These are phyloP conservation scores for Drosophila triauraria DNA, from an alignment of 1,140 invertebrate genomes.

Conservation along the genomic window DNA sequence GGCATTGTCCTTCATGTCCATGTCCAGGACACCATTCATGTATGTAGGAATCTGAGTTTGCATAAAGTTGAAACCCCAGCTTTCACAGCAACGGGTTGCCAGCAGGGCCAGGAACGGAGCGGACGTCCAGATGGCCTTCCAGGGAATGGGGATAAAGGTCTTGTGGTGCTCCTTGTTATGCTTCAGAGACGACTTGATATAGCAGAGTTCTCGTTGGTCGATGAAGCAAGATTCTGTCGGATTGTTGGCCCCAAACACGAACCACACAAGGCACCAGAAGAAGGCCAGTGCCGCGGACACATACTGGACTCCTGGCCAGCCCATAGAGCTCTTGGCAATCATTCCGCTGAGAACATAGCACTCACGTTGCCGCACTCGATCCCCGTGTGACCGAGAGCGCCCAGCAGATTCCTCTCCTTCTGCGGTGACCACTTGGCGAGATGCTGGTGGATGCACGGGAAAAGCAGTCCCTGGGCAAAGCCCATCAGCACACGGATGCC, in stretches of 20 bases:
- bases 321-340: slow-evolving; percentile 87
- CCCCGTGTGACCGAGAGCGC: slow-evolving; percentile 88
- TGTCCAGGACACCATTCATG: slow-evolving; percentile 92
- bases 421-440: slow-evolving; percentile 85
- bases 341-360: slow-evolving; percentile 88
- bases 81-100: slow-evolving; percentile 93
- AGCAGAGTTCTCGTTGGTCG: slow-evolving; percentile 87
- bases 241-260: slow-evolving; percentile 88
- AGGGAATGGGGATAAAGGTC: slow-evolving; percentile 86
- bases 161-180: slow-evolving; percentile 60
- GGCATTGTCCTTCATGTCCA: slow-evolving; percentile 91
- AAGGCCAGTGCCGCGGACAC: slow-evolving; percentile 89
- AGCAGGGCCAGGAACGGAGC: slow-evolving; percentile 93
- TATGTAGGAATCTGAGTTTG: slow-evolving; percentile 95
- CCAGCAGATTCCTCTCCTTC: slow-evolving; percentile 87
- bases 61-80: slow-evolving; percentile 97
- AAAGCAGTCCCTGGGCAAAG: slow-evolving; percentile 91
- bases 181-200: slow-evolving; percentile 86
- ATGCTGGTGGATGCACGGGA: slow-evolving; percentile 90
- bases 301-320: slow-evolving; percentile 93
- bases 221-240: slow-evolving; percentile 88
- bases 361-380: slow-evolving; percentile 91
- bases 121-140: slow-evolving; percentile 91
- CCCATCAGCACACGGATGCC: slow-evolving; percentile 90
- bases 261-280: slow-evolving; percentile 88